Conservation (phyloP, 2,888 invertebrate genomes). For the Hyppa rectilinea region DNA sequence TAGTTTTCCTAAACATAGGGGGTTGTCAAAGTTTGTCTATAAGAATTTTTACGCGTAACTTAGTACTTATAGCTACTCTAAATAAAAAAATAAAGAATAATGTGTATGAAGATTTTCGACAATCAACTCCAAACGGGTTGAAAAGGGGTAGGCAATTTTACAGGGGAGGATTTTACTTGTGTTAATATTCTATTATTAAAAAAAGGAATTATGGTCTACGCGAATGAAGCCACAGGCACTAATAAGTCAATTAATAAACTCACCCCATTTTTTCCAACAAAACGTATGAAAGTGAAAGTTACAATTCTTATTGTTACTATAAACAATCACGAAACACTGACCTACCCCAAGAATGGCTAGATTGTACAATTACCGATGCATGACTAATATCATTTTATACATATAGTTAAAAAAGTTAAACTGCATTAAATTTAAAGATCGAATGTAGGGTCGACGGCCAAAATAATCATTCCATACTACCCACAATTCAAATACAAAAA, state of each 20-base stretch:
- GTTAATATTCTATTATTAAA: no score
- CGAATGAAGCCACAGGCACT: no score
- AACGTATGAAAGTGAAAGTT: not conserved
- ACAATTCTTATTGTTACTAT: not conserved
- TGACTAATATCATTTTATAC: not conserved
- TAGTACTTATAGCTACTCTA: no score
- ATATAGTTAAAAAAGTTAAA: not conserved
- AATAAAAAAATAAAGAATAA: no score
- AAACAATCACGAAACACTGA: not conserved
- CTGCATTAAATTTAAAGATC: not conserved
- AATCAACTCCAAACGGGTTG: no score
- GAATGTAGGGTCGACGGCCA: not conserved
- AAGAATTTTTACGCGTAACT: no score
- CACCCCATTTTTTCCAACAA: not conserved
- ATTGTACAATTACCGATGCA: not conserved
- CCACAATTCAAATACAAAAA: not conserved
- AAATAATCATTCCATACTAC: not conserved
- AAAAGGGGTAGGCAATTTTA: no score
- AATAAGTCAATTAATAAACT: not conserved
- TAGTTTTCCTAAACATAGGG: no score
- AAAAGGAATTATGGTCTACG: no score
- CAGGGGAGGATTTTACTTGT: no score
- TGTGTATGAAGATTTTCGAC: no score
- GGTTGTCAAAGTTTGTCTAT: no score
- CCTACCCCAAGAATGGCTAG: conserved; percentile 1